Evolutionary conservation across 2,797 vertebrate genomes (phyloP), one percentile per base, ranked within the genome.

Genomic region (Enteromius anoplus): DNA sequence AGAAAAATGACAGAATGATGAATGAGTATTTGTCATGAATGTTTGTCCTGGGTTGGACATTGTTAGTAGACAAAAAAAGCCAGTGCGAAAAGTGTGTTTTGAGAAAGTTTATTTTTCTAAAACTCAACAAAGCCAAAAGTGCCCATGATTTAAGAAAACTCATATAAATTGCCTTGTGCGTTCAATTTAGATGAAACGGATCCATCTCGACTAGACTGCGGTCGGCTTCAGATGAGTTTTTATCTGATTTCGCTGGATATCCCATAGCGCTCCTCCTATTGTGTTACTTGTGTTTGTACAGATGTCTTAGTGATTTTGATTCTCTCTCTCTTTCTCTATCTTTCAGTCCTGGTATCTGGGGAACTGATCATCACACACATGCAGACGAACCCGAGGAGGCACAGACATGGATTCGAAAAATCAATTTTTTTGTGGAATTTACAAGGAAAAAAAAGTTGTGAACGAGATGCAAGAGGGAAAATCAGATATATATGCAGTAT

Each of bases 321-420:
- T 86, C 21, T 78, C 62, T 78, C 62, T 94, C 64, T 88, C 53
- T 92, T 15, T 78, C 49, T 89, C 51, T 89, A 4, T 85, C 53
- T 53, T 89, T 5, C 91, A 99, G 98, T 98, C 98, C 91, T 99
- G 98, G 98, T 99, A 99, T 93, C 95, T 99, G 94, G 98, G 98
- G 94, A 98, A 94, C 93, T 93, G 88, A 95, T 89, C 81, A 84
- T 89, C 34, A 86, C 86, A 60, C 87, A 45, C 66, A 62, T n/a
- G 34, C 51, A 71, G 88, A 85, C 53, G 72, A 86, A 84, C 82
- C 87, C 21, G 68, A 85, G 80, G 69, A 42, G 84, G 60, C 77
- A 77, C 45, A 83, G 86, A 90, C 82, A 84, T 69, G 62, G 87
- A 88, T 87, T 84, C 85, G 86, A 80, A 83, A 88, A 82, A 80